Percentiles rank a stretch among this genome's conserved stretches.
Evolutionary conservation across 2,797 vertebrate genomes (phyloP).

Genomic region (Notolepis coatsorum): DNA sequence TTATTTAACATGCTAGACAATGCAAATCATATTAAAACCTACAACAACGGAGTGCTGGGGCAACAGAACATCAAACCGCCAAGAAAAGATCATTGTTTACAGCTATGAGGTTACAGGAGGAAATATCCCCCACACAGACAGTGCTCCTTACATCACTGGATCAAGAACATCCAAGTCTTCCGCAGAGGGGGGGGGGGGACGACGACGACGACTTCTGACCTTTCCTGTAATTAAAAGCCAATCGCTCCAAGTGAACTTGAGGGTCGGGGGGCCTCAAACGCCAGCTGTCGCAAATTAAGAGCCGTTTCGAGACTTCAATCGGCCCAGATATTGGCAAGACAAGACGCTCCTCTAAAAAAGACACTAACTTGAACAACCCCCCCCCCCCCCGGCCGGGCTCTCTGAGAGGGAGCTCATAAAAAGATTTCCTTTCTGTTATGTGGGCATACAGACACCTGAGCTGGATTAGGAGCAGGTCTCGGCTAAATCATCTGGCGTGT

Average conservation of each 20-base stretch:
- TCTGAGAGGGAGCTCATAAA: neutral
- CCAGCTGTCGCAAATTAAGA: neutral
- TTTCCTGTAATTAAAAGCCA: neutral
- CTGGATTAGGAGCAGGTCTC: neutral
- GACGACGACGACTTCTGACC: neutral
- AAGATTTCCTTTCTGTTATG: neutral
- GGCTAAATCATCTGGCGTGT: slow-evolving; percentile 3
- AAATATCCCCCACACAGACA: too few relatives aligned
- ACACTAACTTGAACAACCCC: neutral
- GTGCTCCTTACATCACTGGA: neutral
- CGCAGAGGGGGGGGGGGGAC: neutral
- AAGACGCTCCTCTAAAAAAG: neutral
- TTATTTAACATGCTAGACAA: neutral
- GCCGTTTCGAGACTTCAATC: neutral
- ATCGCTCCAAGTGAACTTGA: neutral
- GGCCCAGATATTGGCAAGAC: neutral
- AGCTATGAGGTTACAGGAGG: neutral
- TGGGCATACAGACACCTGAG: neutral
- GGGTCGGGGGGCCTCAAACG: neutral
- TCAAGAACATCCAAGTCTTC: neutral
- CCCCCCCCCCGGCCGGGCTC: too few relatives aligned
- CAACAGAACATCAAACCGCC: neutral
- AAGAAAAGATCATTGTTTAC: neutral
- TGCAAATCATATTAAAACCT: slow-evolving; percentile 8
- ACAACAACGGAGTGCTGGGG: neutral